phyloP scores from a whole-genome alignment of 2,888 invertebrate species.

The Eretmocerus hayati region DNA sequence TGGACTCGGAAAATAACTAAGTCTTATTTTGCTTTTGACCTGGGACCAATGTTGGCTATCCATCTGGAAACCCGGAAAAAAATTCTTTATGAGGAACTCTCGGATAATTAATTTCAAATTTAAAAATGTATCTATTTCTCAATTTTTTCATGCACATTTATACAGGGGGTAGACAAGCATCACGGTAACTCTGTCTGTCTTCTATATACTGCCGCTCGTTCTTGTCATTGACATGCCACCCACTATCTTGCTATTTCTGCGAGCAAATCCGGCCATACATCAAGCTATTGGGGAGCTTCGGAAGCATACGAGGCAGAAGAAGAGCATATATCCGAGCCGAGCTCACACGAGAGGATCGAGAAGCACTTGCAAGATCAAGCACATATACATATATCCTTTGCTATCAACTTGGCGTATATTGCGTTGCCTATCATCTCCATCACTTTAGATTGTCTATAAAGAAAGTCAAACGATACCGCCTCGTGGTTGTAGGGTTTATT shows the following conservation, averaged over 20 bases:
- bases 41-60: too few species aligned
- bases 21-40: too few species aligned
- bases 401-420: conserved; percentile 47
- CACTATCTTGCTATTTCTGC: conserved; percentile 36
- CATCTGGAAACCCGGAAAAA: too few species aligned
- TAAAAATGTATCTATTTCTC: too few species aligned
- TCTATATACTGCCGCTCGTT: conserved; percentile 26
- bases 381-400: too few species aligned
- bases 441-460: conserved; percentile 48
- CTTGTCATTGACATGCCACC: conserved; percentile 23
- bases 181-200: too few species aligned
- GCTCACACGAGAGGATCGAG: background rate
- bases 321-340: conserved; percentile 29
- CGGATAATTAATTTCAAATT: too few species aligned
- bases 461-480: conserved; percentile 38
- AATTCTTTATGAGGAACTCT: too few species aligned
- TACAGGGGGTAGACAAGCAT: too few species aligned
- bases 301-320: conserved; percentile 18
- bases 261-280: conserved; percentile 46
- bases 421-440: conserved; percentile 47
- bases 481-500: conserved; percentile 38
- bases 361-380: background rate
- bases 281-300: conserved; percentile 46
- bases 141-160: background rate
- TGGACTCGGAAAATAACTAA: too few species aligned